Evolutionary conservation across 1,140 invertebrate species (phyloP), one percentile per base, ranked within the genome.

Genomic region (Halictus rubicundus): DNA sequence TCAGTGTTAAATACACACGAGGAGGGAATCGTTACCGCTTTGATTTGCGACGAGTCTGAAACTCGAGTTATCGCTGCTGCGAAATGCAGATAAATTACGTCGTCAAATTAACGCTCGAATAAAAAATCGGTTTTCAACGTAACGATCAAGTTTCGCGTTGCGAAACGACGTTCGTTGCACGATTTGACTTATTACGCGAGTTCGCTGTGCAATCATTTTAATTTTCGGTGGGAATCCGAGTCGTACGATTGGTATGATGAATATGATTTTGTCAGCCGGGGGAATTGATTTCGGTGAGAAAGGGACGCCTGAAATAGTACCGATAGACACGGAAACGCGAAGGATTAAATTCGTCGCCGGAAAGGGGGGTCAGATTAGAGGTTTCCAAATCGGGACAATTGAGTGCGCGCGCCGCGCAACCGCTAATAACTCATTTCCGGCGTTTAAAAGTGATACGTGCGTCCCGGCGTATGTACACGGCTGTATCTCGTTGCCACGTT

Each of bases 361-460:
- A 68, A 68, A n/a, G 23, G 27, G 32, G 69, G 82, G 14, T n/a
- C 59, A 71, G 78, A 66, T 86, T 81, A 76, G 80, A 85, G 83
- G 80, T 85, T 85, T 86, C 83, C 84, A 86, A 86, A 86, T 86
- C 84, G 85, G 83, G 75, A 85, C 84, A 86, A 86, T 86, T 86
- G 84, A 86, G 68, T 76, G 68, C 68, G 73, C 68, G 73, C 57
- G 79, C 74, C 70, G 71, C 75, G 75, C 63, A 68, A 63, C 66
- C 70, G 76, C 79, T 87, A 86, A 87, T 87, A 84, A 82, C 76
- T 86, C 80, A 79, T 82, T 84, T 87, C 86, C 86, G 79, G 77
- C 76, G 75, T 81, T 84, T 80, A 82, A 86, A 81, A 84, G 61
- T 70, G 79, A 86, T 83, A 82, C 75, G 68, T 83, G 72, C 78